These are phyloP conservation scores for Episyrphus balteatus DNA, from an alignment of 1,140 invertebrate genomes.

Conservation along the genomic window DNA sequence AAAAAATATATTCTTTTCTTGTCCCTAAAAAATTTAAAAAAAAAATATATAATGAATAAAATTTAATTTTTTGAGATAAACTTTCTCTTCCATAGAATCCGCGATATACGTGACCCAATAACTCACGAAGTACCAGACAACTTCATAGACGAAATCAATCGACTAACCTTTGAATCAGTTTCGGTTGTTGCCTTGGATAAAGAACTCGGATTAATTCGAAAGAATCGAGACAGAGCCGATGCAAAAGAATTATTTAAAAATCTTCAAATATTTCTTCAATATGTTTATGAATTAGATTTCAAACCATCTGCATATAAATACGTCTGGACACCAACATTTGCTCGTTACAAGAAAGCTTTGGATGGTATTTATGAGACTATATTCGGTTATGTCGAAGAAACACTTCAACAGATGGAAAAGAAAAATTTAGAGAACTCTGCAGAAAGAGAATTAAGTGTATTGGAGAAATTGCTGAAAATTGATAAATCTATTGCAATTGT, in stretches of 20 bases:
- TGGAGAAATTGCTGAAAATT: slow-evolving; percentile 35
- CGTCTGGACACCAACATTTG: slow-evolving; percentile 43
- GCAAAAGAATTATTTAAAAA: neutral
- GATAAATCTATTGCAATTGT: slow-evolving; percentile 36
- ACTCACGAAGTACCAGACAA: slow-evolving; percentile 5
- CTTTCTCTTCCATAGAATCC: neutral
- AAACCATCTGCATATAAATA: slow-evolving; percentile 52
- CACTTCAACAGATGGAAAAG: slow-evolving; percentile 15
- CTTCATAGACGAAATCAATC: slow-evolving; percentile 9
- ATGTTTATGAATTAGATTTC: slow-evolving; percentile 42
- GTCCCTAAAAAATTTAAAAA: no score
- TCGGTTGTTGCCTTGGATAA: slow-evolving; percentile 8
- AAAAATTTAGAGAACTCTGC: slow-evolving; percentile 17
- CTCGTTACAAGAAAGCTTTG: slow-evolving; percentile 41
- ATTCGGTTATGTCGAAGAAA: slow-evolving; percentile 19
- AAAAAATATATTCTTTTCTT: no score
- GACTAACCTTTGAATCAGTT: slow-evolving; percentile 9
- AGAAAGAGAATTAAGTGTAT: slow-evolving; percentile 17
- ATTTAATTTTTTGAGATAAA: neutral
- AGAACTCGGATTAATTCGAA: slow-evolving; percentile 4
- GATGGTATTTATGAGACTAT: slow-evolving; percentile 21
- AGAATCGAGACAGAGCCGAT: neutral
- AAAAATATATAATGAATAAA: no score
- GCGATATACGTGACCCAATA: slow-evolving; percentile 2
- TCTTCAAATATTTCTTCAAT: neutral